A percentile compares a stretch with the other conserved stretches of the same genome.
These are phyloP conservation scores for Urocitellus parryii DNA, from an alignment of 2,113 vertebrate genomes.

Conservation along the genomic window DNA sequence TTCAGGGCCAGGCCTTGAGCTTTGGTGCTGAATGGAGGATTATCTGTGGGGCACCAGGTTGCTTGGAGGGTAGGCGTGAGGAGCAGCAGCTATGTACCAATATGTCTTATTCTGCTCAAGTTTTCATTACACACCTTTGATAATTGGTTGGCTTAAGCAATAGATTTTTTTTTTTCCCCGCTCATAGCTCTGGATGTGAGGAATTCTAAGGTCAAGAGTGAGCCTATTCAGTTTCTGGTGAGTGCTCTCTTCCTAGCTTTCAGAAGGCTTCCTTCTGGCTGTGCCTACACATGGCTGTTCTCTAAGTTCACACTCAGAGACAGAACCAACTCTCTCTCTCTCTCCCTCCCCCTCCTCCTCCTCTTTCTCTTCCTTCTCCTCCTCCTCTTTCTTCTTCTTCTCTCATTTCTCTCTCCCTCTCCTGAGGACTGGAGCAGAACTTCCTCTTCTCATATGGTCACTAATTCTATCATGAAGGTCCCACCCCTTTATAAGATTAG, in stretches of 20 bases:
- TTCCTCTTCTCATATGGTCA: not conserved
- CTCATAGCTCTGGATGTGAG: too few relatives aligned
- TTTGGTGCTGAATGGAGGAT: not conserved
- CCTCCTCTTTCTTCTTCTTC: too few relatives aligned
- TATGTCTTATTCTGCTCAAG: not conserved
- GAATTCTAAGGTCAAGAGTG: not conserved
- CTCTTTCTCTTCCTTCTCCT: not conserved
- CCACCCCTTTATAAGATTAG: not conserved
- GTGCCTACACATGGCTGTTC: too few relatives aligned
- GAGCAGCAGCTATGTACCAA: not conserved
- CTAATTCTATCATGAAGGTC: not conserved
- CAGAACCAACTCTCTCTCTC: too few relatives aligned
- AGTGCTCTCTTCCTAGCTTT: not conserved
- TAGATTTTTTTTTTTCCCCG: not conserved
- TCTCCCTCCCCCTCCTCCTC: not conserved
- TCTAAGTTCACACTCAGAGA: not conserved
- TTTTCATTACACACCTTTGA: not conserved
- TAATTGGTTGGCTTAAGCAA: not conserved
- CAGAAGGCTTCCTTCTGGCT: not conserved
- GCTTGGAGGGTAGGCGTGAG: not conserved
- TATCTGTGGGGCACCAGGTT: fast-evolving
- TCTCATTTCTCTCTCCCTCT: not conserved
- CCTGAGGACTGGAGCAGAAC: too few relatives aligned
- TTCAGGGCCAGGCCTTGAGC: not conserved
- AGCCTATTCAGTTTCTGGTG: not conserved